Evolutionary conservation across 1,140 invertebrate genomes (phyloP).

Genomic region (Apis dorsata): DNA sequence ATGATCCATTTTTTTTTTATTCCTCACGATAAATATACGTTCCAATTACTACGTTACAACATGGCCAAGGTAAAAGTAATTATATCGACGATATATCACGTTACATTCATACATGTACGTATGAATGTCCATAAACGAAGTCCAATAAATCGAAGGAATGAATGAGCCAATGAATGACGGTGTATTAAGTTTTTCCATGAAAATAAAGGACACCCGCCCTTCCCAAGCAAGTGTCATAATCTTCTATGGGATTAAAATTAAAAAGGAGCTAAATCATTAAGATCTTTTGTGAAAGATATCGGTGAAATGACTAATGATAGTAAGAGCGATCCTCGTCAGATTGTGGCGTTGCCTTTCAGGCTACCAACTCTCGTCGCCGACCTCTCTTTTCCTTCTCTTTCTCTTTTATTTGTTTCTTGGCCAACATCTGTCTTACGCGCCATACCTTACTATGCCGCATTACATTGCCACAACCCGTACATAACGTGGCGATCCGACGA

Average conservation of each 20-base stretch:
- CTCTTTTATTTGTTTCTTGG: slow-evolving; percentile 60
- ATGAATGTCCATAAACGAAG: neutral
- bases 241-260: neutral
- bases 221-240: neutral
- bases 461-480: slow-evolving; percentile 54
- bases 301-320: slow-evolving; percentile 7
- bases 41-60: neutral
- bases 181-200: neutral
- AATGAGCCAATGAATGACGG: neutral
- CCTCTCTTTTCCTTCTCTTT: slow-evolving; percentile 34
- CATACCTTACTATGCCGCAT: slow-evolving; percentile 42
- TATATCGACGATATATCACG: neutral
- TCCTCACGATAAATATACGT: neutral
- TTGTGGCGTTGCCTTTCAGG: slow-evolving; percentile 42
- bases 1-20: neutral
- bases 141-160: neutral
- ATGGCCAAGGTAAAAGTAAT: neutral
- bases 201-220: neutral
- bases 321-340: slow-evolving; percentile 12
- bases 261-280: neutral
- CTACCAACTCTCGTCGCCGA: slow-evolving; percentile 48
- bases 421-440: slow-evolving; percentile 69
- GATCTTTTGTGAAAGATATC: neutral
- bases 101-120: neutral
- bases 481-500: slow-evolving; percentile 52